Percentiles rank a stretch among this genome's conserved stretches.
These are phyloP conservation scores for Scelioninae gen. 2 DNA, from an alignment of 2,888 invertebrate genomes.

Conservation along the genomic window DNA sequence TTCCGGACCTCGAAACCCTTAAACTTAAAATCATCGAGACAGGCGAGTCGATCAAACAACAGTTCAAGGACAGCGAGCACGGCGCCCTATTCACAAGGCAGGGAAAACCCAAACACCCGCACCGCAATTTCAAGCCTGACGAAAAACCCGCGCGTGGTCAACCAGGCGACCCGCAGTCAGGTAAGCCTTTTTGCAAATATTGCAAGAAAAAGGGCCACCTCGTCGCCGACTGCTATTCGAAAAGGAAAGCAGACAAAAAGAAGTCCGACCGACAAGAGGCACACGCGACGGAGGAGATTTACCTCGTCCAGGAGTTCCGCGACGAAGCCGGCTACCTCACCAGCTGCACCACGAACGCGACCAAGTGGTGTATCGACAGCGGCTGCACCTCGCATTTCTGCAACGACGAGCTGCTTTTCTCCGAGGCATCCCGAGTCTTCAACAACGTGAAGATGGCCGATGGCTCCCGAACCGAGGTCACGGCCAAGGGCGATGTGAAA, in stretches of 20 bases:
- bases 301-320: background rate
- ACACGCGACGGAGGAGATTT: slow-evolving; percentile 9
- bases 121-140: background rate
- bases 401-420: slow-evolving; percentile 13
- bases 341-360: background rate
- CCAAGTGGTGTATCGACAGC: slow-evolving; percentile 18
- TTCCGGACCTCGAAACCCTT: slow-evolving; percentile 54
- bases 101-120: background rate
- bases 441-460: slow-evolving; percentile 19
- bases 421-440: background rate
- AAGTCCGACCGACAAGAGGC: slow-evolving; percentile 3
- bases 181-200: slow-evolving; percentile 23
- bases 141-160: too few species aligned
- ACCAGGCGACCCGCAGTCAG: too few species aligned
- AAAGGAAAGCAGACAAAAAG: slow-evolving; percentile 24
- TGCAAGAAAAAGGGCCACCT: slow-evolving; percentile 35
- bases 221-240: slow-evolving; percentile 27
- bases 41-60: slow-evolving; percentile 27
- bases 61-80: background rate
- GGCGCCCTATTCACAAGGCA: slow-evolving; percentile 19
- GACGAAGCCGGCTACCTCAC: background rate
- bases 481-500: slow-evolving; percentile 13
- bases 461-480: background rate
- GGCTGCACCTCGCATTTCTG: slow-evolving; percentile 38
- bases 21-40: slow-evolving; percentile 60